Evolutionary conservation across 2,797 vertebrate genomes (phyloP).

Genomic region (Eupleurogrammus muticus): DNA sequence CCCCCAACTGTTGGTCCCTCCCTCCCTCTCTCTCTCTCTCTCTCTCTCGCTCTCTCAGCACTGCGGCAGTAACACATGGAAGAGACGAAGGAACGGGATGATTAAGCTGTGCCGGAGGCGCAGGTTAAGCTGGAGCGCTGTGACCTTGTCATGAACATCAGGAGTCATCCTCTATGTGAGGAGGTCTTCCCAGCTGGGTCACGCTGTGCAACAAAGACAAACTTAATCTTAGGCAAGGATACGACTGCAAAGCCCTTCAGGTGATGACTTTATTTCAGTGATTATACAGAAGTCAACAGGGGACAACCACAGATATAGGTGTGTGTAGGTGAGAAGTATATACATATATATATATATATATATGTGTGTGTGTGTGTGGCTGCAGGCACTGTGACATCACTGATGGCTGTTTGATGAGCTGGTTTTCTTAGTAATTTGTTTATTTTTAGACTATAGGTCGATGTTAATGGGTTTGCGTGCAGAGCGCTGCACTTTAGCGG

Average conservation of each 20-base stretch:
- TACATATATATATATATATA: too few relatives aligned
- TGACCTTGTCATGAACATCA: slow-evolving; percentile 53
- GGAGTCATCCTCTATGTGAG: slow-evolving; percentile 43
- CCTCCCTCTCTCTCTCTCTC: slow-evolving; percentile 37
- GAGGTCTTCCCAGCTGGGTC: slow-evolving; percentile 41
- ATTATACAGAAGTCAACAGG: slow-evolving; percentile 36
- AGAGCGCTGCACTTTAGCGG: neutral
- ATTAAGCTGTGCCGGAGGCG: slow-evolving; percentile 45
- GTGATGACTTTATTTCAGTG: neutral
- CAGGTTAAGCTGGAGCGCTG: slow-evolving; percentile 38
- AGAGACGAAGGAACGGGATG: slow-evolving; percentile 52
- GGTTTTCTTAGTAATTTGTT: too few relatives aligned
- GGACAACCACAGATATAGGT: too few relatives aligned
- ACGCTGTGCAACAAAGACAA: slow-evolving; percentile 20
- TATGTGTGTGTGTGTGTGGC: too few relatives aligned
- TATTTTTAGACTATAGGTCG: neutral
- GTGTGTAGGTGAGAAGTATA: too few relatives aligned
- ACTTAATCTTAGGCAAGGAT: slow-evolving; percentile 24
- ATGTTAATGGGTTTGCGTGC: neutral
- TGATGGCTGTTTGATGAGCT: too few relatives aligned
- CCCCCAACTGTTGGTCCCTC: too few relatives aligned
- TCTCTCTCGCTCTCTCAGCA: slow-evolving; percentile 43
- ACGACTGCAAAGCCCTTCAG: slow-evolving; percentile 9
- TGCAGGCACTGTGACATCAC: too few relatives aligned
- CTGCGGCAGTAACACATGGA: slow-evolving; percentile 44